phyloP scores from a whole-genome alignment of 1,140 invertebrate species.

The Heliconius eleuchia region DNA sequence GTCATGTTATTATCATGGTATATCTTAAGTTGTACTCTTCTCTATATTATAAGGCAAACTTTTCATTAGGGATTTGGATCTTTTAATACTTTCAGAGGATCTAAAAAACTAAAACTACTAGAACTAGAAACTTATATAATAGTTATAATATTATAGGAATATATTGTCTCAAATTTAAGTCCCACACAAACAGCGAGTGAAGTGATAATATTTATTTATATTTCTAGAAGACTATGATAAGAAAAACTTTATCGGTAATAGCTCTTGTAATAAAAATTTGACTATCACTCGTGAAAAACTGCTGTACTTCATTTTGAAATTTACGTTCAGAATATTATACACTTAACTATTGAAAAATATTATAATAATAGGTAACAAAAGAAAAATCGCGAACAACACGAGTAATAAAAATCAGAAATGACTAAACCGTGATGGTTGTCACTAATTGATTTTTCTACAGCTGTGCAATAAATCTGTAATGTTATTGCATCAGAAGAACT shows the following conservation, averaged over 20 bases:
- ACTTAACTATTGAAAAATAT: not conserved
- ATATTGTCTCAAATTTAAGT: not conserved
- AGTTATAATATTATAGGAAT: not conserved
- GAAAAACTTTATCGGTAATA: not conserved
- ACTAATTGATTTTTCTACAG: constrained; percentile 19
- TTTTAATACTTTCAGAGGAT: too few species aligned
- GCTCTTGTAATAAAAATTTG: not conserved
- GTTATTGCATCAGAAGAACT: constrained; percentile 22
- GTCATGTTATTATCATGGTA: too few species aligned
- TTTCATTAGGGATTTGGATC: too few species aligned
- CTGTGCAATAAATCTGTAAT: constrained; percentile 23
- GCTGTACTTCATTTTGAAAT: not conserved
- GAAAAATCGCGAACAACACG: not conserved
- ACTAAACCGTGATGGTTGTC: constrained; percentile 11
- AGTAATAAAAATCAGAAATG: not conserved
- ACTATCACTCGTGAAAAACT: not conserved
- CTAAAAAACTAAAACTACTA: too few species aligned
- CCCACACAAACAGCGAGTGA: not conserved
- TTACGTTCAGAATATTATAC: not conserved
- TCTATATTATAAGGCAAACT: too few species aligned
- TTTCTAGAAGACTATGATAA: not conserved
- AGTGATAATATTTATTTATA: not conserved
- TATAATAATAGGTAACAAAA: not conserved
- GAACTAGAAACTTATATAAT: too few species aligned
- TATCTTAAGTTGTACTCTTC: too few species aligned